phyloP scores from a whole-genome alignment of 1,140 invertebrate species.

The Homalodisca vitripennis region DNA sequence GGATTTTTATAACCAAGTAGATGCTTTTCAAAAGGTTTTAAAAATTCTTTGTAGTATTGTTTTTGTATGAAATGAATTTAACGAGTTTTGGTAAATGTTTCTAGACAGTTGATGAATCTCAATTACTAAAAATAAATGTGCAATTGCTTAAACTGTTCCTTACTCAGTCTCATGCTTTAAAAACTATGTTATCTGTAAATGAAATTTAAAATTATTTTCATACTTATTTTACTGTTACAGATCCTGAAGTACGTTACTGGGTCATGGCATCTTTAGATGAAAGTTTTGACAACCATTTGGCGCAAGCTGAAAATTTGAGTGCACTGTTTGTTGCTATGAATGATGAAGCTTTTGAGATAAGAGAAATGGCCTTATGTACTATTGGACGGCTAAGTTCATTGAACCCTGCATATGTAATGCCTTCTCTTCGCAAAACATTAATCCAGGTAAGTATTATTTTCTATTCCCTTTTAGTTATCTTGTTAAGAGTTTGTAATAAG shows the following conservation, averaged over 20 bases:
- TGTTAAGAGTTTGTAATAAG: too few relatives aligned
- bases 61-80: too few relatives aligned
- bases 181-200: too few relatives aligned
- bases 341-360: conserved; percentile 97
- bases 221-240: conserved; percentile 54
- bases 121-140: too few relatives aligned
- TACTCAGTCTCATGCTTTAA: too few relatives aligned
- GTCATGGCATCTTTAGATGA: conserved; percentile 92
- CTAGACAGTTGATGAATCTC: too few relatives aligned
- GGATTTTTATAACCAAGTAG: too few relatives aligned
- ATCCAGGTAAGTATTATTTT: conserved; percentile 59
- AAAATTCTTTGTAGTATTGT: too few relatives aligned
- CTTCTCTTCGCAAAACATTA: conserved; percentile 88
- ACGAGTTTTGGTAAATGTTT: too few relatives aligned
- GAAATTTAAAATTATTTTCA: conserved; percentile 6
- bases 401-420: conserved; percentile 99
- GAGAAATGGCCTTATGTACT: conserved; percentile 90
- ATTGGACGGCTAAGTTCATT: conserved; percentile 87
- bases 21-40: too few relatives aligned
- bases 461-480: neutral
- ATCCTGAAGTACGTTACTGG: conserved; percentile 90
- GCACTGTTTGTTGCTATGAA: conserved; percentile 93
- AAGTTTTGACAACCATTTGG: conserved; percentile 91
- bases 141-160: too few relatives aligned
- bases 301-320: conserved; percentile 93